Conservation (phyloP, 2,888 invertebrate species). For the Trissolcus brochymenae region DNA sequence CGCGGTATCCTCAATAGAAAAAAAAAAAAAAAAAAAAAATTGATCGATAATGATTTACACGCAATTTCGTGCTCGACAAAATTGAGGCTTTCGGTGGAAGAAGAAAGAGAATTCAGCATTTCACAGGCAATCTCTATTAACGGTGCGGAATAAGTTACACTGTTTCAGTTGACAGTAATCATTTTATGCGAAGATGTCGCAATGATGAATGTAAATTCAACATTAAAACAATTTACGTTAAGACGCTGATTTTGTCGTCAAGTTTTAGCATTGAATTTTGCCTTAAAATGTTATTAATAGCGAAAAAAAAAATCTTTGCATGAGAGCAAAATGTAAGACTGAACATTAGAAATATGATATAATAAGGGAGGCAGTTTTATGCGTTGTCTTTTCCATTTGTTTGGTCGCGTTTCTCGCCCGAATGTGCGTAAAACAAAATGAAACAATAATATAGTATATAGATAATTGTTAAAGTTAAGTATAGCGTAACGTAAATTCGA, state of each 20-base stretch:
- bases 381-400: too few species aligned
- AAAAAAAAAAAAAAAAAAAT: constrained; percentile 6
- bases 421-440: neutral
- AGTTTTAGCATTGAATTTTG: constrained; percentile 25
- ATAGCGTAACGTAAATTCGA: constrained; percentile 35
- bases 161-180: constrained; percentile 24
- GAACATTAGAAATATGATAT: neutral
- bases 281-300: constrained; percentile 20
- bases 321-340: neutral
- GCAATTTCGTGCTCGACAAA: too few species aligned
- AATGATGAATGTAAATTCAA: constrained; percentile 31
- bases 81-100: neutral
- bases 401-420: too few species aligned
- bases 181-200: constrained; percentile 26
- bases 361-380: neutral
- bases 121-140: constrained; percentile 15
- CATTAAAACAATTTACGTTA: constrained; percentile 31
- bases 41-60: constrained; percentile 18
- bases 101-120: constrained; percentile 16
- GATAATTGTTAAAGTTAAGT: constrained; percentile 32
- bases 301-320: constrained; percentile 21
- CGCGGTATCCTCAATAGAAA: neutral
- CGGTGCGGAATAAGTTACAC: constrained; percentile 25
- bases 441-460: constrained; percentile 3
- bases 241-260: constrained; percentile 28